phyloP scores from a whole-genome alignment of 2,888 invertebrate genomes.

The Caenorhabditis panamensis region DNA sequence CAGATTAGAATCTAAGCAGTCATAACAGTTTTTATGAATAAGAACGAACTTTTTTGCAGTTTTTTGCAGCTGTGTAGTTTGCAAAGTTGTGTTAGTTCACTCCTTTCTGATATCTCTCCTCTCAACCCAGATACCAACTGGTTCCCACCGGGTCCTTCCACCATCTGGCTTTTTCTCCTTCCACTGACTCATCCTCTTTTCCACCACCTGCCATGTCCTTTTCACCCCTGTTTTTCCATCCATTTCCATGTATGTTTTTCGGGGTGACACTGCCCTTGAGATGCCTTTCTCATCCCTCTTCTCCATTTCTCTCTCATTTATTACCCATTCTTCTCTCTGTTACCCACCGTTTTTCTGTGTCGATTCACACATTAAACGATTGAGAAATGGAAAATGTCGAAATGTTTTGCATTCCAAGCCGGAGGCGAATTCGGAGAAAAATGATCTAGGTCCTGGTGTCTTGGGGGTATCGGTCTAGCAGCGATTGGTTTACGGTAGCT shows the following conservation, averaged over 20 bases:
- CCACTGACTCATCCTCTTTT: background rate
- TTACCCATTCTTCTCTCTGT: conserved; percentile 45
- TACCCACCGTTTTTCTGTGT: conserved; percentile 2
- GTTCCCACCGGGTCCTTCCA: no score
- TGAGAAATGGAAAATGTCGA: conserved; percentile 3
- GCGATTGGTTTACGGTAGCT: no score
- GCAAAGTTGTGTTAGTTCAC: no score
- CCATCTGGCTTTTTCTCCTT: background rate
- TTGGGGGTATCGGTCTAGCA: no score
- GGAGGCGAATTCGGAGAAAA: no score
- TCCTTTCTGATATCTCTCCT: no score
- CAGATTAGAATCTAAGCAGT: no score
- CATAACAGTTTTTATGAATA: no score
- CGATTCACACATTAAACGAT: background rate
- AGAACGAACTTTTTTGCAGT: no score
- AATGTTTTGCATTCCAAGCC: background rate
- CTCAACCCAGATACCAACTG: no score
- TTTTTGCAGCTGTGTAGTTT: no score
- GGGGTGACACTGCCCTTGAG: background rate
- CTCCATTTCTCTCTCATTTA: conserved; percentile 35
- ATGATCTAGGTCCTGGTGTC: no score
- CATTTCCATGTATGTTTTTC: background rate
- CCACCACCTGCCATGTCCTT: background rate
- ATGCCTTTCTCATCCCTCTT: conserved; percentile 3
- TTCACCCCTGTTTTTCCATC: background rate